Conservation (phyloP, 2,888 invertebrate species). For the Nemoura dubitans region DNA sequence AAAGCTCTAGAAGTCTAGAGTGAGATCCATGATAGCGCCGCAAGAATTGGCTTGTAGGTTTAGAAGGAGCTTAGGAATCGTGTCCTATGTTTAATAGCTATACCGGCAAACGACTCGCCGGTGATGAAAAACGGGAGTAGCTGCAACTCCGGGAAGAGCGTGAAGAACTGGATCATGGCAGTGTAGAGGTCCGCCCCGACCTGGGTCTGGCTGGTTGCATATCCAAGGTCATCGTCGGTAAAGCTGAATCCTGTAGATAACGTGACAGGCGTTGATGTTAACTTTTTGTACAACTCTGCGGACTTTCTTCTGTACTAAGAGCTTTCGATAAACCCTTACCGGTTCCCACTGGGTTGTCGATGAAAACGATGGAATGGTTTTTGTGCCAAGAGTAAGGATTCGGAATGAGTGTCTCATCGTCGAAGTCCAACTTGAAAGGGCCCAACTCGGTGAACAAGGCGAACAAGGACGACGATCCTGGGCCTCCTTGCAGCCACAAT, state of each 20-base stretch:
- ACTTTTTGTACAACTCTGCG: background rate
- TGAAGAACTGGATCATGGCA: conserved; percentile 71
- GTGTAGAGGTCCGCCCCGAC: conserved; percentile 72
- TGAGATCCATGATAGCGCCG: too few relatives aligned
- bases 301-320: background rate
- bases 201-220: conserved; percentile 69
- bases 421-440: conserved; percentile 65
- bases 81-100: conserved; percentile 59
- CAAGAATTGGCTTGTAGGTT: too few relatives aligned
- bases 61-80: too few relatives aligned
- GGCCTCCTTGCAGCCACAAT: conserved; percentile 70
- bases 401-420: conserved; percentile 59
- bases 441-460: conserved; percentile 72
- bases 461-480: conserved; percentile 67
- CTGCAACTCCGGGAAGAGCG: conserved; percentile 68
- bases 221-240: conserved; percentile 69
- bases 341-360: conserved; percentile 75
- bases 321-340: conserved; percentile 53
- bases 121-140: conserved; percentile 70
- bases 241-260: conserved; percentile 67
- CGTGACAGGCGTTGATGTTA: background rate
- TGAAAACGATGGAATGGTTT: conserved; percentile 70
- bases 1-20: background rate
- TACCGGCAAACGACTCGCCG: conserved; percentile 74
- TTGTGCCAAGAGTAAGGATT: conserved; percentile 69